Conservation (phyloP, 35 echinoderm and acorn worm species). For the Ophioderma brevispina region DNA sequence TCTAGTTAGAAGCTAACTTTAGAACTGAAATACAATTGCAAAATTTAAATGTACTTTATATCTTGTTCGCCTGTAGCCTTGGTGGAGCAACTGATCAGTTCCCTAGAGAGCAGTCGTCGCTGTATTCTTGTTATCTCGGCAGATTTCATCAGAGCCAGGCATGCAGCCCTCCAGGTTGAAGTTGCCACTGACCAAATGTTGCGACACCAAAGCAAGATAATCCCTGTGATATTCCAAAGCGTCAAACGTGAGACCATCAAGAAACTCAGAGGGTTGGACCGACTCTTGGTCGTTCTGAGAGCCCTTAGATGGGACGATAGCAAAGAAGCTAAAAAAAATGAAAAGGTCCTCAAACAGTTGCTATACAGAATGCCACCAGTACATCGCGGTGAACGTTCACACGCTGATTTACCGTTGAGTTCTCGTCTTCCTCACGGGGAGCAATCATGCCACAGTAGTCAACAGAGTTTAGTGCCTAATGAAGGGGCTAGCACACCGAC, state of each 20-base stretch:
- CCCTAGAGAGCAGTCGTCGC: neutral
- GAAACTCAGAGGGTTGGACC: neutral
- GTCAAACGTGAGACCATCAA: neutral
- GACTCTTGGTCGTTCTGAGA: neutral
- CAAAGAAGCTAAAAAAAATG: neutral
- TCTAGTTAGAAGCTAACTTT: no score
- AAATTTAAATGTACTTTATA: neutral
- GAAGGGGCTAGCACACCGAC: no score
- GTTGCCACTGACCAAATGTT: constrained; percentile 3
- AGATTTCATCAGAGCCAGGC: constrained; percentile 2
- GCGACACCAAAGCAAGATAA: neutral
- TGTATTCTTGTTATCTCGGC: constrained; percentile 14
- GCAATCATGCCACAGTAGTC: no score
- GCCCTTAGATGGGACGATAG: neutral
- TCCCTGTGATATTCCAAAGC: neutral
- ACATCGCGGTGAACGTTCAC: no score
- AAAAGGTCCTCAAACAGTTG: no score
- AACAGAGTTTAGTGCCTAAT: no score
- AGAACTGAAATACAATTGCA: no score
- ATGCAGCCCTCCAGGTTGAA: constrained; percentile 13
- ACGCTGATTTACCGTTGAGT: no score
- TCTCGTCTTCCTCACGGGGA: no score
- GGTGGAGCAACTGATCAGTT: neutral
- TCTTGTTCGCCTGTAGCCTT: neutral
- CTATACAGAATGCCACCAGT: no score